Conservation (phyloP, 2,797 vertebrate genomes). For the Linurgus olivaceus region DNA sequence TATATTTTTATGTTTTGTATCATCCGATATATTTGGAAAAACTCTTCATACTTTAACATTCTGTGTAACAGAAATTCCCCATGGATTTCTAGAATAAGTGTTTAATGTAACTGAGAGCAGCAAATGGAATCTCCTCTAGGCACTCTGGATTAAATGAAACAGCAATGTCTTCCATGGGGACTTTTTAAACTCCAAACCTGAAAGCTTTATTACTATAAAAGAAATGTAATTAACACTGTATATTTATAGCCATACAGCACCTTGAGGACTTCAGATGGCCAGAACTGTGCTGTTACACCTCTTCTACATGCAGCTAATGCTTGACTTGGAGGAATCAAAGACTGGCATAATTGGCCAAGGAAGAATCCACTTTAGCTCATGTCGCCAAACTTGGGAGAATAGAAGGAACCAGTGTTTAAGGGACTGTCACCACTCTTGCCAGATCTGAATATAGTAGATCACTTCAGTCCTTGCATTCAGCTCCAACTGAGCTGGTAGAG, state of each 20-base stretch:
- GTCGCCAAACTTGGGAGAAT: not conserved
- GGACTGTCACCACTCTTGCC: not conserved
- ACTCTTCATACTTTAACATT: not conserved
- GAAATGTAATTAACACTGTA: not conserved
- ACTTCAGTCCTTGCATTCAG: not conserved
- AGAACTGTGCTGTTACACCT: not conserved
- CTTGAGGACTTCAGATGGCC: not conserved
- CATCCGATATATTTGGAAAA: not conserved
- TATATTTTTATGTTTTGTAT: conserved; percentile 6
- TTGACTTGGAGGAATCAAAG: not conserved
- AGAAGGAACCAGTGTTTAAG: not conserved
- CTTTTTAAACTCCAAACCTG: not conserved
- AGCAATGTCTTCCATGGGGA: not conserved
- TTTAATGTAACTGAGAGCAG: not conserved
- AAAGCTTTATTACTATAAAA: not conserved
- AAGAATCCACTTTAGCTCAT: not conserved
- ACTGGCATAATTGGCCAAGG: not conserved
- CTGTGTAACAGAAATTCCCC: not conserved
- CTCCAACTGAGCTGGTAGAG: not conserved
- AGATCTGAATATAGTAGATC: not conserved
- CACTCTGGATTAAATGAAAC: conserved; percentile 3
- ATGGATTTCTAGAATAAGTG: not conserved
- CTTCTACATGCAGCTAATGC: not conserved
- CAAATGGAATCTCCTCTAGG: not conserved
- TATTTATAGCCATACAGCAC: not conserved